Evolutionary conservation across 2,113 vertebrate species (phyloP), one percentile per base, ranked within the genome.

Genomic region (Zonotrichia leucophrys): DNA sequence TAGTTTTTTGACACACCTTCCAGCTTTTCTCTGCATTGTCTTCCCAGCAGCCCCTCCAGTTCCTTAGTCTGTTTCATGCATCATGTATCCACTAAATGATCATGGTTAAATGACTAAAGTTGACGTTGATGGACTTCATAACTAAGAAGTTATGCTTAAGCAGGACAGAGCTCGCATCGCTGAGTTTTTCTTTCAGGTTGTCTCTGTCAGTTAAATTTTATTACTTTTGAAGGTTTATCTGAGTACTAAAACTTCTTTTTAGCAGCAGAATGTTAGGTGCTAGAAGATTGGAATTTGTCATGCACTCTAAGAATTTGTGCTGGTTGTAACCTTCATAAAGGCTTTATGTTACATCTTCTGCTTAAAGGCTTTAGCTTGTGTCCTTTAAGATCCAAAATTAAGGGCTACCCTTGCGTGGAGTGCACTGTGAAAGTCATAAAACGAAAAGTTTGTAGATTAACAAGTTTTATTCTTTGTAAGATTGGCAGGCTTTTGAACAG

Each of bases 81-180:
- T 11, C 0, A 0, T 46, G 15, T 83, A 59, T 89, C 72, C 33
- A 27, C 35, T 68, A 74, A 87, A 50, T 72, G 52, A 76, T 93
- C 1, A 0, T 67, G 24, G n/a, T 85, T 95, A 84, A 91, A 47
- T 79, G 35, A 92, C 59, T 95, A 2, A 76, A 82, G 62, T 76
- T 92, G 93, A 87, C 94, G 92, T 67, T 95, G 93, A 91, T 95
- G 74, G 89, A 89, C 78, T 94, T 94, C 24, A 77, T 42, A 91
- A 50, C 72, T 94, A 83, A 82, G 63, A 41, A 91, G 10, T 94
- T 86, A 89, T 63, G 84, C 84, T 96, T 91, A 87, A 92, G 74
- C 87, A 89, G 37, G 75, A 74, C 25, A 91, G 58, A 77, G 16
- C 67, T 89, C 1, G 22, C 87, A 87, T 95, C 58, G 2, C 55